Evolutionary conservation across 2,797 vertebrate species (phyloP).

Genomic region (Lepidocolaptes lacrymiger): DNA sequence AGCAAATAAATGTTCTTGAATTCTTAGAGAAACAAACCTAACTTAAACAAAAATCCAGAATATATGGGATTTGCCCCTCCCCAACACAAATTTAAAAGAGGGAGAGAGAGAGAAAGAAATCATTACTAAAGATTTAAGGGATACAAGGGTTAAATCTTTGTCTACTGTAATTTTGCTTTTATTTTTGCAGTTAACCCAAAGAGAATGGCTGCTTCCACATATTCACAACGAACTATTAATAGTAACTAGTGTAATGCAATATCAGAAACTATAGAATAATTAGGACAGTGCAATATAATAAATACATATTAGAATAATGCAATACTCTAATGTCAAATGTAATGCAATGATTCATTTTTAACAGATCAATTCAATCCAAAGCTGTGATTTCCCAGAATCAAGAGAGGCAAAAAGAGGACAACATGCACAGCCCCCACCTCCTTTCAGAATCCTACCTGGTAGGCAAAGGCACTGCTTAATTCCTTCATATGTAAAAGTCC

Average conservation of each 20-base stretch:
- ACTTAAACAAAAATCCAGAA: slow-evolving; percentile 49
- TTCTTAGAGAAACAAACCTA: slow-evolving; percentile 63
- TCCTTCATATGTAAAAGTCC: background rate
- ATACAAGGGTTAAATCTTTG: background rate
- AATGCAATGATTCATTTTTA: background rate
- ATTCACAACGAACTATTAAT: background rate
- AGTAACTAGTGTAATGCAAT: background rate
- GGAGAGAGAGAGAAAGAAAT: background rate
- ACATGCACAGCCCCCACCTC: fast-evolving
- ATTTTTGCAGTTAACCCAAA: background rate
- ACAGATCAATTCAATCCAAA: background rate
- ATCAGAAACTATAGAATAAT: background rate
- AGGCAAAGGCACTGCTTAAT: background rate
- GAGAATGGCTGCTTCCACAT: background rate
- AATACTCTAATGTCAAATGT: background rate
- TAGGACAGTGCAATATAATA: background rate
- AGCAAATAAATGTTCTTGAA: slow-evolving; percentile 68
- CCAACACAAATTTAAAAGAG: background rate
- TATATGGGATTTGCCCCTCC: slow-evolving; percentile 20
- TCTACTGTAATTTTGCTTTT: background rate
- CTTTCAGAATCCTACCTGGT: background rate
- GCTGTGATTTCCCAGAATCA: background rate
- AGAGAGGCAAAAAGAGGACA: background rate
- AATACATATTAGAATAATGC: background rate
- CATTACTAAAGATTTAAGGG: background rate